Base-by-base conservation (phyloP, 1,140 invertebrate species). In the Ceratina japonica region DNA sequence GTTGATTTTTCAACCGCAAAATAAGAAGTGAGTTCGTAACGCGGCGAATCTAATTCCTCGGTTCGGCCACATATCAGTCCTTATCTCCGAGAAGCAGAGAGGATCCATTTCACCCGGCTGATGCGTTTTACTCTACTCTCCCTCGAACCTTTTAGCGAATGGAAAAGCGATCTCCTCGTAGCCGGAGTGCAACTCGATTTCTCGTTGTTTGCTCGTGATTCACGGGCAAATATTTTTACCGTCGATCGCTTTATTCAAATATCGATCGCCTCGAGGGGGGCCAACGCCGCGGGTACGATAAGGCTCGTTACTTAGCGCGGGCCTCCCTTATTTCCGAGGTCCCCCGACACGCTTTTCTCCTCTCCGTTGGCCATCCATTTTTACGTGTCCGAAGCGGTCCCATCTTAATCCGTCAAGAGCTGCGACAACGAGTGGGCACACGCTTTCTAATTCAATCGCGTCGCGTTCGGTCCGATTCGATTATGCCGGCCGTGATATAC, bases 341-440 rank as follows among this genome's bases (percentile, higher is more conserved):
- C 24, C 22, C n/a, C 15, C 37, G 75, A 62, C 63, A 56, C 62
- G 5, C 44, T 52, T n/a, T n/a, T 20, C 16, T 16, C 16, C n/a
- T 64, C 58, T n/a, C 44, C 61, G 12, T 27, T 22, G 22, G 24
- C 78, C 63, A 69, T 75, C 78, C 72, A 80, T 80, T 80, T 69
- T 75, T 75, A 75, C n/a, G 61, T 22, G 79, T 81, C 79, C 49
- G 24, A 59, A 44, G 54, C 52, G 24, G 75, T 78, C 65, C 62
- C 68, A 71, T 81, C 79, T 78, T 78, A 81, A 81, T 82, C 69
- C 76, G 76, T 82, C 80, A 79, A 15, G 70, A 58, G 20, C 4
- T 44, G 31, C 63, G 69, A 79, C 61, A 74, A 73, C 22, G 56
- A 22, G 22, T n/a, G 22, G 13, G 54, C 56, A n/a, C 56, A n/a